Conservation (phyloP, 2,888 invertebrate genomes). For the Rhorus exstirpatorius region DNA sequence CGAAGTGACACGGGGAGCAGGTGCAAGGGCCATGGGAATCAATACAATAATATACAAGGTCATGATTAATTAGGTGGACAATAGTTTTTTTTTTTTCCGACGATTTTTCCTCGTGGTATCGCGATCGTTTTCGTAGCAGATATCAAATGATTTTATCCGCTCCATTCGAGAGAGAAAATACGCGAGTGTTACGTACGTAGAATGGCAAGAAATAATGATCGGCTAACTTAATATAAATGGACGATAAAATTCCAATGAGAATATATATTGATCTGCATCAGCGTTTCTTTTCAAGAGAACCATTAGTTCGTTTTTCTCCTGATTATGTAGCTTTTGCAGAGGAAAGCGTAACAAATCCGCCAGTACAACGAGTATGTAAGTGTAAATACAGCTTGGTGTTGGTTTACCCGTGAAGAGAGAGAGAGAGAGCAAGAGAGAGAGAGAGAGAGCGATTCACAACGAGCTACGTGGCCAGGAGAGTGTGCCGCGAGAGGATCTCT, state of each 20-base stretch:
- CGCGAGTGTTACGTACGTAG: not conserved
- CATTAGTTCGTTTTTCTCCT: conserved; percentile 31
- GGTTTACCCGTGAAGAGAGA: conserved; percentile 44
- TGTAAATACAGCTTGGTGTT: conserved; percentile 25
- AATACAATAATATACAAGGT: not conserved
- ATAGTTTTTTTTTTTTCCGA: not conserved
- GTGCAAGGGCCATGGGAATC: conserved; percentile 27
- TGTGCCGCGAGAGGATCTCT: conserved; percentile 53
- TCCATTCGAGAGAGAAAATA: no score
- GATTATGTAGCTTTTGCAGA: not conserved
- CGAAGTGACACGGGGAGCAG: conserved; percentile 40
- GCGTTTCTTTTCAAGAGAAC: conserved; percentile 24
- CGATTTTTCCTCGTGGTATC: no score
- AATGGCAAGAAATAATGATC: not conserved
- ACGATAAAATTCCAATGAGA: conserved; percentile 22
- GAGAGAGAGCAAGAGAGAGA: no score
- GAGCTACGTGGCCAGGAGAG: conserved; percentile 38
- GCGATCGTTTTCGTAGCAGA: no score
- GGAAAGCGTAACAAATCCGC: conserved; percentile 9
- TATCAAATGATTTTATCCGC: not conserved
- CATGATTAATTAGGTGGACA: not conserved
- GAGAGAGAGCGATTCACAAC: conserved; percentile 46
- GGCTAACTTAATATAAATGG: conserved; percentile 24
- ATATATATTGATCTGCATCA: conserved; percentile 41
- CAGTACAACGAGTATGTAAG: conserved; percentile 11